Evolutionary conservation across 2,113 vertebrate genomes (phyloP), one percentile per base, ranked within the genome.

Genomic region (Platysteira castanea): DNA sequence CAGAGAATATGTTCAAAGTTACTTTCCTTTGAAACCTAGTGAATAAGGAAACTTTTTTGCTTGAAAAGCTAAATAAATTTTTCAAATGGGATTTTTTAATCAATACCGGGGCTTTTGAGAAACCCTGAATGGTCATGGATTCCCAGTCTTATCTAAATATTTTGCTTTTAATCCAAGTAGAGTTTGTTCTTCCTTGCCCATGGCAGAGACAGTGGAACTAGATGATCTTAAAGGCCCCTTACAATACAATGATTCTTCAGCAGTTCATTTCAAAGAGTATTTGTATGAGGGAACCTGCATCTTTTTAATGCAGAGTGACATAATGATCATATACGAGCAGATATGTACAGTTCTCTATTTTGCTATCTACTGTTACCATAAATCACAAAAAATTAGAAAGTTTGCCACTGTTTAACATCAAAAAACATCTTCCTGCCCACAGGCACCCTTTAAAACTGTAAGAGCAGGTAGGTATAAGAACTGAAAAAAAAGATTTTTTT

Each of bases 61-160:
- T 61, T 47, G 42, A 75, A 81, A 78, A 49, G 27, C 3, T 30
- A 67, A 75, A 33, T 13, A 42, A 24, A 42, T 1, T 54, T 67
- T 33, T 16, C 2, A 15, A n/a, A 21, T 2, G 0, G 9, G 0
- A 0, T 2, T 27, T 73, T 84, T 49, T 5, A 49, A 42, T 61
- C 52, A 84, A 15, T 67, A 28, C 4, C 0, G 0, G 9, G 11
- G 21, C 27, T 89, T 87, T 82, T 57, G 10, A 78, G 35, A 94
- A 91, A 77, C 11, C 2, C 14, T 59, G 23, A 71, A 56, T 9
- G 16, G 10, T 23, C 33, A 49, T 53, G 20, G 19, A 68, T 42
- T 82, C 5, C n/a, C 15, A 60, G 7, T 15, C 15, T 42, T 52
- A 17, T 9, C 27, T 71, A 74, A 49, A 4, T 52, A 50, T 61